A percentile compares a stretch with the other conserved stretches of the same genome.
Conservation (phyloP, 2,797 vertebrate genomes). For the Lophius americanus region DNA sequence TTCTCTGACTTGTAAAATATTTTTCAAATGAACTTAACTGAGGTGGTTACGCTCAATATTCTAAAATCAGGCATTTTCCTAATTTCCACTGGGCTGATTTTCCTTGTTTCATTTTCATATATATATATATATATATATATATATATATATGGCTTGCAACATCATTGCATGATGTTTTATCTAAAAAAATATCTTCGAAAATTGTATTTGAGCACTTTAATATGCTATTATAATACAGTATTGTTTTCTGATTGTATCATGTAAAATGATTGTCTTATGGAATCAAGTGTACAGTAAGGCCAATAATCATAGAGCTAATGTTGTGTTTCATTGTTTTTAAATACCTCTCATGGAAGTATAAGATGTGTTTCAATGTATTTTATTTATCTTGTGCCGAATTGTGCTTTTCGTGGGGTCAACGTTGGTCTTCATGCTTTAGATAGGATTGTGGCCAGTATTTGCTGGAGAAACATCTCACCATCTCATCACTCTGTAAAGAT, state of each 20-base stretch:
- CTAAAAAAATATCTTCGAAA: slow-evolving; percentile 47
- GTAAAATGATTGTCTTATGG: slow-evolving; percentile 73
- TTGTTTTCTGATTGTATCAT: slow-evolving; percentile 75
- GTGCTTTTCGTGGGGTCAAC: slow-evolving; percentile 52
- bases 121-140: too few relatives aligned
- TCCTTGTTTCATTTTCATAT: slow-evolving; percentile 6
- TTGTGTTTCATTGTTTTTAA: slow-evolving; percentile 63
- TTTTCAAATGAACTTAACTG: neutral
- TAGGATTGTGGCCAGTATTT: slow-evolving; percentile 38
- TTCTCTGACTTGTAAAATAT: slow-evolving; percentile 1
- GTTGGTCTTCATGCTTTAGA: slow-evolving; percentile 52
- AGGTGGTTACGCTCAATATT: neutral
- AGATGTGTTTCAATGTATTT: slow-evolving; percentile 61
- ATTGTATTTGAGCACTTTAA: slow-evolving; percentile 79
- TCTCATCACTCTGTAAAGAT: slow-evolving; percentile 45
- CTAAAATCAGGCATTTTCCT: slow-evolving; percentile 18
- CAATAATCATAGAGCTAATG: slow-evolving; percentile 70
- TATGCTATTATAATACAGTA: slow-evolving; percentile 51
- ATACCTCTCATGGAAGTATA: slow-evolving; percentile 73
- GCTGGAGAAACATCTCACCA: slow-evolving; percentile 26
- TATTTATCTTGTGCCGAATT: slow-evolving; percentile 74
- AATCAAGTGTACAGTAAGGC: slow-evolving; percentile 65
- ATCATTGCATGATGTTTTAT: slow-evolving; percentile 28
- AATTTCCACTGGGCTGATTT: slow-evolving; percentile 7
- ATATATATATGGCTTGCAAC: neutral